Evolutionary conservation across 2,113 vertebrate species (phyloP).

Genomic region (Elephantulus edwardii): DNA sequence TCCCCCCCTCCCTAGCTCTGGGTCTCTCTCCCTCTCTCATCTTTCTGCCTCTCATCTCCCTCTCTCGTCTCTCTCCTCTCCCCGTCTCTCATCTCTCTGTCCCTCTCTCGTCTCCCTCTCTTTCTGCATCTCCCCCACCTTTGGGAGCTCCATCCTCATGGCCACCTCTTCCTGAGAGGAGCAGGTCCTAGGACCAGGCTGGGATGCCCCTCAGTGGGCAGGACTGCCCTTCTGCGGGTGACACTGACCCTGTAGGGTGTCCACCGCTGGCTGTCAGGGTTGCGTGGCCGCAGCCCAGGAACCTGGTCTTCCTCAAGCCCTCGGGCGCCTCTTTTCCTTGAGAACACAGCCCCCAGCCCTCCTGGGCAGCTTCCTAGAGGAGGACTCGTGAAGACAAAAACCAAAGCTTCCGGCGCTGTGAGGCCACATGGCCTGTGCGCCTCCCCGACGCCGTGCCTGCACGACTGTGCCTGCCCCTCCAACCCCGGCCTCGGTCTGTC

Average conservation of each 20-base stretch:
- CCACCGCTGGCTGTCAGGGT: not conserved
- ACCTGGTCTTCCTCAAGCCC: not conserved
- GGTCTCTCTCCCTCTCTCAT: no score
- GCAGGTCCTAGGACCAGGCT: not conserved
- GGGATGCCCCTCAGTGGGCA: not conserved
- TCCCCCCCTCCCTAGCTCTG: no score
- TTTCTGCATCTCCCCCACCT: not conserved
- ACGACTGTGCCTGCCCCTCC: not conserved
- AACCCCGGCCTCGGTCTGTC: no score
- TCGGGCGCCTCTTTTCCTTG: not conserved
- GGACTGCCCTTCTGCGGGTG: accelerated
- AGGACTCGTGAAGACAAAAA: constrained; percentile 46
- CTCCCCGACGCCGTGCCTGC: not conserved
- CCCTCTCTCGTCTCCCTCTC: not conserved
- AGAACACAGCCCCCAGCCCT: not conserved
- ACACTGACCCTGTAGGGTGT: not conserved
- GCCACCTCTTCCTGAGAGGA: not conserved
- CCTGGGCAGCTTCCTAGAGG: not conserved
- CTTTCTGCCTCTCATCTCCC: no score
- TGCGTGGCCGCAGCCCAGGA: accelerated
- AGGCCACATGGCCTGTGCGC: not conserved
- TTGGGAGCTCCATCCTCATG: not conserved
- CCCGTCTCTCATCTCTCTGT: not conserved
- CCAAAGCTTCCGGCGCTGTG: constrained; percentile 58
- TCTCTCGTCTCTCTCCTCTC: not conserved